Evolutionary conservation across 2,888 invertebrate species (phyloP), one percentile per base, ranked within the genome.

Genomic region (Allacma fusca): DNA sequence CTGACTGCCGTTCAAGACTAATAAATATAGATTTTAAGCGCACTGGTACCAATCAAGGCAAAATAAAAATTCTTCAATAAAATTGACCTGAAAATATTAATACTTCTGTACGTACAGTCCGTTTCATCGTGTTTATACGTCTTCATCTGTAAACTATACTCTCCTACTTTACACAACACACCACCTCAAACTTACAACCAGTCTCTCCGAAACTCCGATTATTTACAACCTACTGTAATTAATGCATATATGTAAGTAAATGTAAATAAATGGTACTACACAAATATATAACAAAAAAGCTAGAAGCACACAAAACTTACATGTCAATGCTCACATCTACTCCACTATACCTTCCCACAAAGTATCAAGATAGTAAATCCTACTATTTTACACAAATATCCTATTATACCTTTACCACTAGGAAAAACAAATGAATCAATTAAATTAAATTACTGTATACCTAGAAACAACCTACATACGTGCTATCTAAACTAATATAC

Each of bases 31-130:
- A 7, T 34, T 62, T 28, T 68, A 75, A 72, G 71, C 72, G 72
- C 62, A 73, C 73, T 73, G 73, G 73, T 73, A 40, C 57, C 57
- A 73, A 62, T 68, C 26, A 62, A 73, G 73, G 24, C 62, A 73
- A 40, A 26, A 23, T 43, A n/a, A 62, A 73, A 62, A 44, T 57
- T 62, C 26, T 9, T 62, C 24, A 2, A 57, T 57, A 21, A 57
- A 57, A 24, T 23, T 62, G 62, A 62, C 62, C 62, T 62, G 62
- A 62, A 62, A 23, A 5, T 24, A 12, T 62, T 26, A 62, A 70
- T 50, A 70, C 44, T 70, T 26, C 12, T 70, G 43, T 62, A 62
- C 62, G 62, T 68, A 40, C 68, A 68, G 68, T 68, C 68, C 68
- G 40, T 40, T 68, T 23, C 40, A 40, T 40, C 68, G 13, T 68